Conservation (phyloP, 1,140 invertebrate species). For the Trissolcus basalis region DNA sequence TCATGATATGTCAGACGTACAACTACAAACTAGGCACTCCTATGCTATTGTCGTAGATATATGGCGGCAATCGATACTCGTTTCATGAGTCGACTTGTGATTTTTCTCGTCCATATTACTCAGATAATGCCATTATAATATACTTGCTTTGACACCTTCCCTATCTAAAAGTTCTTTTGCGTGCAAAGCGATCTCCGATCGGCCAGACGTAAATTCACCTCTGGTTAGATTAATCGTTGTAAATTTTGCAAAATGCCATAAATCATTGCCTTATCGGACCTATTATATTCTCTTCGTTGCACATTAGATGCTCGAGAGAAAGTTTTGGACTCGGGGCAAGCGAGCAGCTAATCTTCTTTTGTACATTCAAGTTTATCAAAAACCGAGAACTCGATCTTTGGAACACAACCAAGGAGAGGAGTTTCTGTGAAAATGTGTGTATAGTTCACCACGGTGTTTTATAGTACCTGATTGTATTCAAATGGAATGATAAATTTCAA, state of each 20-base stretch:
- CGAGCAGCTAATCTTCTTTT: constrained; percentile 51
- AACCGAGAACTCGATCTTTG: constrained; percentile 26
- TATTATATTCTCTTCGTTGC: constrained; percentile 52
- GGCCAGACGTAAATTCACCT: constrained; percentile 40
- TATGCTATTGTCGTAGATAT: constrained; percentile 30
- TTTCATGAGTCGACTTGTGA: constrained; percentile 34
- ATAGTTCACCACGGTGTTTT: too few species aligned
- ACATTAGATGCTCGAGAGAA: constrained; percentile 47
- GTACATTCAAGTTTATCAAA: constrained; percentile 41
- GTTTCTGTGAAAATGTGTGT: constrained; percentile 11
- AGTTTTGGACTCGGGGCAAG: constrained; percentile 40
- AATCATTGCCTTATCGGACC: constrained; percentile 50
- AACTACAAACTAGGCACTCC: constrained; percentile 37
- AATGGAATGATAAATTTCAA: too few species aligned
- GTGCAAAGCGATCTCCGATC: constrained; percentile 46
- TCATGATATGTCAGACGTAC: constrained; percentile 29
- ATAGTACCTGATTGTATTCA: too few species aligned
- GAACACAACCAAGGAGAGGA: constrained; percentile 34
- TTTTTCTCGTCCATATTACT: constrained; percentile 39
- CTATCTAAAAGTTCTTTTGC: constrained; percentile 49
- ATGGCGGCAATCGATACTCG: constrained; percentile 34
- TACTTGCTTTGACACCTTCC: constrained; percentile 57
- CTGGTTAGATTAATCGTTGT: constrained; percentile 47
- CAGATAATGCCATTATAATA: constrained; percentile 56
- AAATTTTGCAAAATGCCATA: constrained; percentile 38